Base-by-base conservation (phyloP, 1,140 invertebrate species). In the Eubasilissa regina region DNA sequence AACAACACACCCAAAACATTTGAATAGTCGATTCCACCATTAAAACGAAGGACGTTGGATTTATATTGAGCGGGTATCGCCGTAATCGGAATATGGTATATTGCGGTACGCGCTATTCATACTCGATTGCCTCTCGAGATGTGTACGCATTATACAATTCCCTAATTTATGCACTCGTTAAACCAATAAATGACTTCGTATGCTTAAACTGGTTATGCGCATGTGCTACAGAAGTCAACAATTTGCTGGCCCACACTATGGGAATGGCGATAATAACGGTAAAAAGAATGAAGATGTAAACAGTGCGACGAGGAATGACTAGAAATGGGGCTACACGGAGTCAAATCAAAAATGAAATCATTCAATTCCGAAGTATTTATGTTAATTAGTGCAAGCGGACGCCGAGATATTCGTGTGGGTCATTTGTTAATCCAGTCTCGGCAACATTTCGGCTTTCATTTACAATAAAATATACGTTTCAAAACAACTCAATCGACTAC, bases 101-200 rank as follows among this genome's bases (percentile, higher is more conserved):
- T 35, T 35, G 6, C 6, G 25, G 25, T 35, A 35, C 25, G 25
- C 25, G 25, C 1, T 35, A 35, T 35, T 35, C 25, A 35, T 35
- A 35, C 25, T 35, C 1, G 25, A 35, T 35, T 35, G 25, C 19
- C 35, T 17, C 21, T 58, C 55, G 15, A 11, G 55, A 19, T 19
- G 21, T 58, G 9, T 58, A 12, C 53, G 4, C 55, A 58, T 58
- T 58, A 15, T 58, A 64, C 60, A 35, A 43, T 35, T 64, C 21
- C 68, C 47, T 73, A 73, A 73, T 73, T 73, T 73, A 74, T 56
- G 13, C 70, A 74, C 21, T 74, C 19, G 70, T 53, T 55, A 25
- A 45, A 45, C 21, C 66, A 70, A 73, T 55, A 73, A 73, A 55
- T 73, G 68, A 73, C 48, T 73, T 12, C 15, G 48, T 19, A 72